Percentiles rank a stretch among this genome's conserved stretches.
Evolutionary conservation across 2,888 invertebrate species (phyloP).

Genomic region (Cantharis rufa): DNA sequence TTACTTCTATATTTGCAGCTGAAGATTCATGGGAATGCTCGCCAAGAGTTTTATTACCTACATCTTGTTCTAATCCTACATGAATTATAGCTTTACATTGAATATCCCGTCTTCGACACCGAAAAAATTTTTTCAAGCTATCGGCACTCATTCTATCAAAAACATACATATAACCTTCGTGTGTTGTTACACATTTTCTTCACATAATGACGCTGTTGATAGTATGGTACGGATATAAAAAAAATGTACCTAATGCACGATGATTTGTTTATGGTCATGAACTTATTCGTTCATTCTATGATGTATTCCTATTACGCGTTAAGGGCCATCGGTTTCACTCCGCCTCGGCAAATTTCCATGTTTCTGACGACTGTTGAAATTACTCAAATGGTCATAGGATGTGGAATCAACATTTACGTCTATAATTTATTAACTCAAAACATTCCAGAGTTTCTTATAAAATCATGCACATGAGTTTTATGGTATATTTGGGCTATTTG

Average conservation of each 20-base stretch:
- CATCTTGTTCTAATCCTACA: no score
- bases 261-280: slow-evolving; percentile 97
- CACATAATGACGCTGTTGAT: slow-evolving; percentile 93
- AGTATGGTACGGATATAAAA: slow-evolving; percentile 91
- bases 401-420: slow-evolving; percentile 86
- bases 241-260: slow-evolving; percentile 85
- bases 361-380: slow-evolving; percentile 89
- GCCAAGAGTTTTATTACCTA: no score
- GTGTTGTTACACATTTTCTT: no score
- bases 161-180: no score
- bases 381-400: slow-evolving; percentile 94
- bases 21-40: no score
- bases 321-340: slow-evolving; percentile 81
- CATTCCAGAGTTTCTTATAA: slow-evolving; percentile 77
- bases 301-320: slow-evolving; percentile 93
- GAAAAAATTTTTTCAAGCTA: no score
- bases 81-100: no score
- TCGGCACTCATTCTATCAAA: no score
- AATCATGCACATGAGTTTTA: slow-evolving; percentile 85
- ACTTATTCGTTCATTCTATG: slow-evolving; percentile 86
- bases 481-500: slow-evolving; percentile 94
- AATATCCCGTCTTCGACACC: no score
- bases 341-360: slow-evolving; percentile 86
- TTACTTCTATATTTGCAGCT: no score
- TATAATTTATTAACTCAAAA: slow-evolving; percentile 76